Evolutionary conservation across 2,888 invertebrate genomes (phyloP), one percentile per base, ranked within the genome.

Genomic region (Drosophila suboccidentalis): DNA sequence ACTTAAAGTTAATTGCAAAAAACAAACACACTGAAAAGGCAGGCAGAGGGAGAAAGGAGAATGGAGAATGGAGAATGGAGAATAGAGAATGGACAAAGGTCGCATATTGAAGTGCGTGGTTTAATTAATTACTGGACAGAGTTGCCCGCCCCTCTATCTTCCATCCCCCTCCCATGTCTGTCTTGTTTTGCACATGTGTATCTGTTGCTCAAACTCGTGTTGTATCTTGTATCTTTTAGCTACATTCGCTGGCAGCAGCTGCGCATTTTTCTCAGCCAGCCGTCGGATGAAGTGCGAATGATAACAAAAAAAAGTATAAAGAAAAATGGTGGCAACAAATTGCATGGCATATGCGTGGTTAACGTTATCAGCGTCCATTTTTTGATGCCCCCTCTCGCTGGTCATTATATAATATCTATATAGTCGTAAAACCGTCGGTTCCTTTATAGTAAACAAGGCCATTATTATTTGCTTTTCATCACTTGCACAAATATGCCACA

Each of bases 401-500:
- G 59, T 13, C 67, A 68, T 71, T 71, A 65, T 70, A 68, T 69
- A 69, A 60, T 61, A 19, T 32, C 32, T 32, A 43, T 4, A 55
- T 22, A 44, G 19, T 57, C 55, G 55, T 57, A 79, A 65, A 69
- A 15, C 11, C 39, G 22, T 32, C 9, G 57, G 62, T 64, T n/a
- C 47, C 26, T 46, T 26, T 53, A 65, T 55, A 57, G 44, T 67
- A 80, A 80, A 66, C 59, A 53, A 9, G 36, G 49, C 6, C 47
- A 41, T 61, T 83, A 41, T 61, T 83, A 71, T 82, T 89, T 89
- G 67, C 53, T 73, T 73, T 66, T 66, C 78, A 70, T 83, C 74
- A 80, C 71, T 76, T 67, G 87, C 78, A 60, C 81, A 89, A 89
- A 89, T 66, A 82, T 67, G 71, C 55, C 59, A n/a, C 26, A 36